Conservation (phyloP, 2,797 vertebrate genomes). For the Enteromius radiatus region DNA sequence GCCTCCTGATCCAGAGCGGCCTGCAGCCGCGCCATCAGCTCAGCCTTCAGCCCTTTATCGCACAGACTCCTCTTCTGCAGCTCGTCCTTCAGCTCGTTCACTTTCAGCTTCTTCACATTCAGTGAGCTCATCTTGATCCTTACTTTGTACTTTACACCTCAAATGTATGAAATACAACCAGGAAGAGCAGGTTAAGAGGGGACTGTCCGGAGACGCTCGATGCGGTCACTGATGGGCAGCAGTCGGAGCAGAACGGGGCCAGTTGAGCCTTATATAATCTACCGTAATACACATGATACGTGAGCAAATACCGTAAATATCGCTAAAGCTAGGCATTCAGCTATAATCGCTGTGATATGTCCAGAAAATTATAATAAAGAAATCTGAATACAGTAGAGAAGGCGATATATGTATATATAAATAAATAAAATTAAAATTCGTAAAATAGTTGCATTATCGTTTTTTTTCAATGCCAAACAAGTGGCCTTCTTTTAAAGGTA, state of each 20-base stretch:
- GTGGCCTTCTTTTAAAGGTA: too few relatives aligned
- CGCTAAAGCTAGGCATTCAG: neutral
- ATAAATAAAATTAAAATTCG: too few relatives aligned
- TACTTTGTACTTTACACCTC: neutral
- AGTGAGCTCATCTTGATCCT: constrained; percentile 86
- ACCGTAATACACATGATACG: constrained; percentile 9
- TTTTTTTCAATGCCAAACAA: too few relatives aligned
- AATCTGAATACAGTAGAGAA: neutral
- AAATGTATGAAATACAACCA: neutral
- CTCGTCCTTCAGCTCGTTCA: constrained; percentile 97
- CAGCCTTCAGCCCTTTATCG: constrained; percentile 97
- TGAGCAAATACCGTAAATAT: neutral
- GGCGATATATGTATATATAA: neutral
- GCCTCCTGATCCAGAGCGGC: constrained; percentile 88
- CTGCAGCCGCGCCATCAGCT: constrained; percentile 96
- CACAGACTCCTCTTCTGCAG: constrained; percentile 93
- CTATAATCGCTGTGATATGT: neutral
- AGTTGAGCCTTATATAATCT: constrained; percentile 27
- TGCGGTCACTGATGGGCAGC: constrained; percentile 8
- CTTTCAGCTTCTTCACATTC: constrained; percentile 97
- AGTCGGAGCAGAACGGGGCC: neutral
- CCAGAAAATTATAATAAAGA: neutral
- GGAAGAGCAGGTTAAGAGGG: neutral
- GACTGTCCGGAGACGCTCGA: neutral
- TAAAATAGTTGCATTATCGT: too few relatives aligned